These are phyloP conservation scores for Lacerta bilineata DNA, from an alignment of 2,797 vertebrate genomes.

Conservation along the genomic window DNA sequence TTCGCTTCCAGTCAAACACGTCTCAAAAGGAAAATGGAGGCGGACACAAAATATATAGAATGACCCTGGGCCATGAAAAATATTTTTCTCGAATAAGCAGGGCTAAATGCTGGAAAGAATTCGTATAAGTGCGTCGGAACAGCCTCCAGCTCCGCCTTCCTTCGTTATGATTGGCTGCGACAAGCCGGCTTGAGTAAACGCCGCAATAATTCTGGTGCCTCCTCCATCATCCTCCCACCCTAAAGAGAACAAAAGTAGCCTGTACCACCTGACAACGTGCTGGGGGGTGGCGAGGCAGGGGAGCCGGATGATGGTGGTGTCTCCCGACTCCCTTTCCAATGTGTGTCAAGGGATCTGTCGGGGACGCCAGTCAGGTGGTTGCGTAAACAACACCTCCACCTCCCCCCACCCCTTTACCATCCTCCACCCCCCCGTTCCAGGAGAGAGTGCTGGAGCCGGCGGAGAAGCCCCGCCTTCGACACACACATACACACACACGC, in stretches of 20 bases:
- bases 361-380: slow-evolving; percentile 17
- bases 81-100: too few relatives aligned
- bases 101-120: neutral
- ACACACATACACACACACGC: slow-evolving; percentile 38
- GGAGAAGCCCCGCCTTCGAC: slow-evolving; percentile 56
- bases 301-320: too few relatives aligned
- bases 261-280: slow-evolving; percentile 62
- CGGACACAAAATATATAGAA: neutral
- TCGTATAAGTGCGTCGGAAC: neutral
- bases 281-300: neutral
- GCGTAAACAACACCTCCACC: slow-evolving; percentile 47
- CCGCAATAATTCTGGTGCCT: slow-evolving; percentile 1
- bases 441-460: slow-evolving; percentile 44
- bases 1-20: neutral
- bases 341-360: neutral
- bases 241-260: slow-evolving; percentile 44
- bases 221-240: neutral
- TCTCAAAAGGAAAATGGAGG: neutral
- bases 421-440: slow-evolving; percentile 12
- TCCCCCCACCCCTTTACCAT: neutral
- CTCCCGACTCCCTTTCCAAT: neutral
- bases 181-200: slow-evolving; percentile 25
- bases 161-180: neutral
- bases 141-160: neutral
- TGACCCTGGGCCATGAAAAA: neutral